Conservation (phyloP, 2,797 vertebrate species). For the Gorsachius magnificus region DNA sequence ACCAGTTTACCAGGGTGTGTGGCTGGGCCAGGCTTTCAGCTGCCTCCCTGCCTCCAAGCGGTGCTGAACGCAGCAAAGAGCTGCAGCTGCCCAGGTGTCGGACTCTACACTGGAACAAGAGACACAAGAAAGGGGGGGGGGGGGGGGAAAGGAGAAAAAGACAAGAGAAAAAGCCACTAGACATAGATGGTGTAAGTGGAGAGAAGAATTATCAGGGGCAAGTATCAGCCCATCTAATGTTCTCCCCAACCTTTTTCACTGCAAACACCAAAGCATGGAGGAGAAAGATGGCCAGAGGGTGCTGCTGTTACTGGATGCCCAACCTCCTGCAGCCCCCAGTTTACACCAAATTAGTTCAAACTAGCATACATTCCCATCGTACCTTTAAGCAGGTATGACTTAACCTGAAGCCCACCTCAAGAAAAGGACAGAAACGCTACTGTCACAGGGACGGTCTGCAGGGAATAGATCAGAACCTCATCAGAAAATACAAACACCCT, state of each 20-base stretch:
- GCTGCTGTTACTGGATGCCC: background rate
- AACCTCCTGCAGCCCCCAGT: background rate
- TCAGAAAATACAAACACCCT: background rate
- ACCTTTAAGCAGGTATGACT: background rate
- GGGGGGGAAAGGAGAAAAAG: no score
- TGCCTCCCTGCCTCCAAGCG: background rate
- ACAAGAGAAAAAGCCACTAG: background rate
- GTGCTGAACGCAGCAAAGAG: background rate
- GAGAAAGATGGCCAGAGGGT: background rate
- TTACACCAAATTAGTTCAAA: background rate
- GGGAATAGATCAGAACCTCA: background rate
- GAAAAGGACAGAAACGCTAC: background rate
- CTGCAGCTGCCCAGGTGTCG: background rate
- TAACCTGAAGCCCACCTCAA: background rate
- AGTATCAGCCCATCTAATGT: background rate
- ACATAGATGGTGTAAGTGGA: background rate
- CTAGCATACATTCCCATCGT: no score
- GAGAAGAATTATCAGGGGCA: background rate
- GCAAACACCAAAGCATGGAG: background rate
- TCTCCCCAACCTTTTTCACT: background rate
- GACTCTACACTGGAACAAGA: background rate
- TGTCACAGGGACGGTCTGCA: background rate
- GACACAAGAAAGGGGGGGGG: background rate
- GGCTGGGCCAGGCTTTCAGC: background rate
- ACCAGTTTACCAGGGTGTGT: rapidly evolving